Percentiles rank a stretch among this genome's conserved stretches.
These are phyloP conservation scores for Poecile atricapillus DNA, from an alignment of 2,113 vertebrate species.

Conservation along the genomic window DNA sequence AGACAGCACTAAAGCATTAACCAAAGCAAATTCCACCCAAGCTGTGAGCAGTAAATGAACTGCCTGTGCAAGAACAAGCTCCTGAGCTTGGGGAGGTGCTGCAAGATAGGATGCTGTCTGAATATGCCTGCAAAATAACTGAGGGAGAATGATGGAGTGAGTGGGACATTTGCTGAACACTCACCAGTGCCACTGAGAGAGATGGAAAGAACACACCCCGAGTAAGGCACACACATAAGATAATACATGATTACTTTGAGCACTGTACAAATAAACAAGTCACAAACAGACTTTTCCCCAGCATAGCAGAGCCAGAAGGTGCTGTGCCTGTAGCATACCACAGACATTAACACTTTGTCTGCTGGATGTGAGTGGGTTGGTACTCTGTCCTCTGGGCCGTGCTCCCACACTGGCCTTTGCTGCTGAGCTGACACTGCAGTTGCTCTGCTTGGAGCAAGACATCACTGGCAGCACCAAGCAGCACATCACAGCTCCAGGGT, in stretches of 20 bases:
- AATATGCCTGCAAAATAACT: not conserved
- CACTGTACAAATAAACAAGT: not conserved
- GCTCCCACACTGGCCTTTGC: not conserved
- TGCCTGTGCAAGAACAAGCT: not conserved
- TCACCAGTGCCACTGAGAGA: not conserved
- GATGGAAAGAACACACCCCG: not conserved
- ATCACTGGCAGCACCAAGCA: not conserved
- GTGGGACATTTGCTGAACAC: not conserved
- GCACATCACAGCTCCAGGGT: not conserved
- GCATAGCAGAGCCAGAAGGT: not conserved
- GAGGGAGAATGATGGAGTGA: not conserved
- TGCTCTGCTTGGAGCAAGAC: not conserved
- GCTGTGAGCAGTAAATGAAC: not conserved
- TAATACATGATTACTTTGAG: not conserved
- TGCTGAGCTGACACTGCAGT: not conserved
- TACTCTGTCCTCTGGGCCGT: not conserved
- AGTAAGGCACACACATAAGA: fast-evolving
- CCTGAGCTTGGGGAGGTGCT: fast-evolving
- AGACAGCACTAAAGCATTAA: fast-evolving
- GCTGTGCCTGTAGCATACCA: fast-evolving
- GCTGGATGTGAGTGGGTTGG: fast-evolving
- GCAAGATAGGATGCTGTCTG: not conserved
- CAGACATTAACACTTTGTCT: not conserved
- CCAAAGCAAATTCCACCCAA: not conserved
- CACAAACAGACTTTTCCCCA: not conserved